Base-by-base conservation (phyloP, 2,113 vertebrate species). In the Chrysochloris asiatica region DNA sequence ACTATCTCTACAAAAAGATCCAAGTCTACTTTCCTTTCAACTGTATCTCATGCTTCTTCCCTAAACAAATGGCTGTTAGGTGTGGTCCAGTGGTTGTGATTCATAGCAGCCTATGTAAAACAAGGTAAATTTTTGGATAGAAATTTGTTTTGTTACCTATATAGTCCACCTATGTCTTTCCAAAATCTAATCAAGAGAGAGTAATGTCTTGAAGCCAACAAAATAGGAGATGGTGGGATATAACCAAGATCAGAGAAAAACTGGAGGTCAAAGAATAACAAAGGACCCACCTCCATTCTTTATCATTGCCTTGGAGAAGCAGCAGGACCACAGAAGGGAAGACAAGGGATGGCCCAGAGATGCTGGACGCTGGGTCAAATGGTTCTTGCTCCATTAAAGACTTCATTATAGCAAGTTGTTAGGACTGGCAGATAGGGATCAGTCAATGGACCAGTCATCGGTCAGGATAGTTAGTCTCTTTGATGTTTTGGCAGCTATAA, bases 21-120 rank as follows among this genome's bases (percentile, higher is more conserved):
- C 26, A 36, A 75, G 88, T 69, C 19, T 83, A n/a, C 9, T 54
- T 52, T 43, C 30, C 45, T 92, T 78, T 76, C 30, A 86, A 13
- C 71, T 61, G 56, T 48, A 71, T 88, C 47, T 93, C 24, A 52
- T 33, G 52, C 26, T 88, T 81, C 85, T 86, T 86, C 21, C 24
- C 61, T 59, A 78, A 81, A n/a, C 26, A 78, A 43, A 67, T n/a
- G 30, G 65, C n/a, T n/a, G n/a, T n/a, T n/a, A n/a, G n/a, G n/a
- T n/a, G n/a, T n/a, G n/a, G n/a, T n/a, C n/a, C n/a, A n/a, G n/a
- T n/a, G n/a, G n/a, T n/a, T n/a, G n/a, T n/a, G n/a, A n/a, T n/a
- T n/a, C n/a, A n/a, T n/a, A n/a, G n/a, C n/a, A n/a, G n/a, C n/a
- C n/a, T n/a, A n/a, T n/a, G n/a, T n/a, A n/a, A n/a, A n/a, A n/a